Base-by-base conservation (phyloP, 1,140 invertebrate genomes). In the Bombus sylvicola region DNA sequence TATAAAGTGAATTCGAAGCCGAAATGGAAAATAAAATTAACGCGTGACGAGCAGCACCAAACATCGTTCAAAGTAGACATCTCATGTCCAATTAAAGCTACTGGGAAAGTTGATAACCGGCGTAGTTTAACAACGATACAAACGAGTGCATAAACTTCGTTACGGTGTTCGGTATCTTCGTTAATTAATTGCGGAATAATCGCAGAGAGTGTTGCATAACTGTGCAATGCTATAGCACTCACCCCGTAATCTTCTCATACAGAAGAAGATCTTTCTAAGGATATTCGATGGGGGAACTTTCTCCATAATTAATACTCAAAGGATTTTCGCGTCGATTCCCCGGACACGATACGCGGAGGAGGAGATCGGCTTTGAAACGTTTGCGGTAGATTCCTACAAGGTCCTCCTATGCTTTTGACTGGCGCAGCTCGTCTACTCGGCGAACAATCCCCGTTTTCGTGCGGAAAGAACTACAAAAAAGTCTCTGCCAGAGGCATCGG, bases 361-460 rank as follows among this genome's bases (percentile, higher is more conserved):
- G 25, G 47, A 9, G 37, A 13, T 59, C 28, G 57, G 73, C 47
- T 78, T 69, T 66, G 77, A 25, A n/a, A 69, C 18, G 22, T 41
- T 68, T 47, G 62, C 9, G 10, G 31, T 31, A 31, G 69, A 71
- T 43, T 43, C 6, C 10, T n/a, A 28, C 25, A 12, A 31, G n/a
- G 53, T 10, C 59, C n/a, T 71, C 13, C 9, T 43, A 34, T 31
- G 18, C 53, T 69, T 72, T 73, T 72, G 41, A 73, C 76, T 37
- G 31, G 22, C n/a, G 6, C 10, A 39, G 18, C 41, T 47, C 76
- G 47, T 68, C 76, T 47, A 9, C 39, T 31, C 39, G 28, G 57
- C 13, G 72, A 74, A 85, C 71, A 81, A 81, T 85, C 71, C 68
- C 62, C 71, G 71, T 81, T 81, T 39, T 75, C 71, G 37, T 75